Base-by-base conservation (phyloP, 2,113 vertebrate genomes). In the Psittacula cyanocephala region DNA sequence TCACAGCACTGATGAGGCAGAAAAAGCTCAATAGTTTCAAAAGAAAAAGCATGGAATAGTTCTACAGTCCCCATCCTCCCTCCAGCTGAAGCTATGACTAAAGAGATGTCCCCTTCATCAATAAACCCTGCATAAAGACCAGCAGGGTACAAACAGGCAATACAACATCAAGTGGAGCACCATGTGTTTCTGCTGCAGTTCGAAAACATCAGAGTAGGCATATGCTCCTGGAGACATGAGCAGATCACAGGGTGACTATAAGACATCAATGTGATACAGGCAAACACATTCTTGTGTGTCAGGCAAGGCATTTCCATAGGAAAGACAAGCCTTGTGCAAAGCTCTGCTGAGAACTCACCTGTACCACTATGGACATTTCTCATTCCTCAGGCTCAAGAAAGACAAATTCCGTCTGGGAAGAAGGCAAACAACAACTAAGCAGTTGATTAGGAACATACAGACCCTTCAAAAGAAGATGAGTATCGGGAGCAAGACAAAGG, bases 21-120 rank as follows among this genome's bases (percentile, higher is more conserved):
- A 47, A 71, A 29, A 64, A 77, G 13, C 17, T 81, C 9, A n/a
- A n/a, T n/a, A n/a, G n/a, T n/a, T n/a, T n/a, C n/a, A n/a, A n/a
- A n/a, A n/a, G n/a, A n/a, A n/a, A n/a, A n/a, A n/a, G n/a, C 33
- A 23, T 24, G 17, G 10, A n/a, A 4, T 4, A 47, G 1, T 39
- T 49, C 35, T 55, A 23, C 3, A 7, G 33, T 9, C 9, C 7
- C 23, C 28, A 46, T 25, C 3, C 6, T 82, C 47, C 28, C 24
- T 39, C 27, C 24, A 57, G 24, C 35, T 55, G 37, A 52, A 20
- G 20, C 2, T 4, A 5, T 44, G 53, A 28, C 47, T 35, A 47
- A 78, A 78, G 43, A 68, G 60, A 60, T 4, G 29, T 46, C 20
- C 24, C 19, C 50, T 27, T 22, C 39, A 74, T 60, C 28, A 67